Conservation (phyloP, 2,113 vertebrate genomes). For the Mormoops blainvillei region DNA sequence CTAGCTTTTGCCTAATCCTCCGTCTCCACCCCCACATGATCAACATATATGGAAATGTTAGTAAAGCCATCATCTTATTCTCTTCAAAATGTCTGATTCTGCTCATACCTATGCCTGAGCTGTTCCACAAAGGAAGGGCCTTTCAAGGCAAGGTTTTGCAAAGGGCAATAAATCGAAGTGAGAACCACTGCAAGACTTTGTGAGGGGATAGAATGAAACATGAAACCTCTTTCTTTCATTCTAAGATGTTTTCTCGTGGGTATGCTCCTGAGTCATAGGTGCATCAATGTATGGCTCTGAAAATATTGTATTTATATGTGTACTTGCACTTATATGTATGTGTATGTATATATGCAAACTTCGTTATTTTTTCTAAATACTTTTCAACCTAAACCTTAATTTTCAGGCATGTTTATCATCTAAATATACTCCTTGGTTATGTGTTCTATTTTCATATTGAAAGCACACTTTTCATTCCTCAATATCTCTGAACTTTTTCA, state of each 20-base stretch:
- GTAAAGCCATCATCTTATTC: background rate
- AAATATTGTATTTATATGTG: background rate
- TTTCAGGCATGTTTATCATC: background rate
- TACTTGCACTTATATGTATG: background rate
- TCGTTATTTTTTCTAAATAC: background rate
- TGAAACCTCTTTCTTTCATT: background rate
- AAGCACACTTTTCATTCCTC: background rate
- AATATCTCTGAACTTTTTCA: background rate
- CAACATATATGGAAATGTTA: conserved; percentile 18
- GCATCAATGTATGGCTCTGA: background rate
- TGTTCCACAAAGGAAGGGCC: background rate
- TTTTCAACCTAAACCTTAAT: conserved; percentile 17
- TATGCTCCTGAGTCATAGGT: background rate
- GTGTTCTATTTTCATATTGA: background rate
- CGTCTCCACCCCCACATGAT: background rate
- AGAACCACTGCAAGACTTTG: background rate
- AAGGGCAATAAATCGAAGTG: background rate
- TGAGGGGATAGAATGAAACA: background rate
- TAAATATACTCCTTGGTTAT: background rate
- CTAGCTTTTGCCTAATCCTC: conserved; percentile 22
- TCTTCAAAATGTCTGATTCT: background rate
- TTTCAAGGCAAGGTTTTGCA: background rate
- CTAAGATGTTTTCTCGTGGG: background rate
- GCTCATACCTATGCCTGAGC: background rate
- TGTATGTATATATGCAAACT: background rate